Conservation (phyloP, 2,113 vertebrate species). For the Scortum barcoo region DNA sequence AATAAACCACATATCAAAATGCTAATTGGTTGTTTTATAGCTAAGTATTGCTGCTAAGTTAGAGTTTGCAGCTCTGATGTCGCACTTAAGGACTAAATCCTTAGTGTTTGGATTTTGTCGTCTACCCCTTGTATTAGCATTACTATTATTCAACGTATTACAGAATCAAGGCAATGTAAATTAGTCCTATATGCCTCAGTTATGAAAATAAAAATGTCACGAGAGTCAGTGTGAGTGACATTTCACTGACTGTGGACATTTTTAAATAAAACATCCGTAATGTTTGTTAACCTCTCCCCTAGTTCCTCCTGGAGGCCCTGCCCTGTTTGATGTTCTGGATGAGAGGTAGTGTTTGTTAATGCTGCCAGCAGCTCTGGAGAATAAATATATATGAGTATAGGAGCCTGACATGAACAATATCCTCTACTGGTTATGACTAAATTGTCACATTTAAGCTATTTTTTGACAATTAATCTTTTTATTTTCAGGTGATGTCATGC, state of each 20-base stretch:
- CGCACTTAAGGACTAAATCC: neutral
- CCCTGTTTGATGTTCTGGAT: conserved; percentile 73
- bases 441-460: neutral
- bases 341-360: conserved; percentile 66
- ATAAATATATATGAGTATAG: too few species aligned
- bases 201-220: conserved; percentile 15
- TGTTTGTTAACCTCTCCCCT: conserved; percentile 40
- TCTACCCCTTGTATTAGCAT: neutral
- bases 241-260: too few species aligned
- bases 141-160: neutral
- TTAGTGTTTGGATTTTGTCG: neutral
- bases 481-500: neutral
- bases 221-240: conserved; percentile 1
- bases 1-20: neutral
- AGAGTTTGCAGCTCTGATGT: neutral
- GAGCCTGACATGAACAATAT: neutral
- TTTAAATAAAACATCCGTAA: conserved; percentile 32
- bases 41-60: neutral
- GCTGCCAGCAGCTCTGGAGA: conserved; percentile 28
- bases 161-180: conserved; percentile 12
- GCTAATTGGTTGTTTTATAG: neutral
- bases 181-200: conserved; percentile 1
- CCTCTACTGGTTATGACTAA: neutral
- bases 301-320: conserved; percentile 42
- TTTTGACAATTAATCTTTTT: neutral